phyloP scores from a whole-genome alignment of 2,797 vertebrate species.

The Malurus leucopterus region DNA sequence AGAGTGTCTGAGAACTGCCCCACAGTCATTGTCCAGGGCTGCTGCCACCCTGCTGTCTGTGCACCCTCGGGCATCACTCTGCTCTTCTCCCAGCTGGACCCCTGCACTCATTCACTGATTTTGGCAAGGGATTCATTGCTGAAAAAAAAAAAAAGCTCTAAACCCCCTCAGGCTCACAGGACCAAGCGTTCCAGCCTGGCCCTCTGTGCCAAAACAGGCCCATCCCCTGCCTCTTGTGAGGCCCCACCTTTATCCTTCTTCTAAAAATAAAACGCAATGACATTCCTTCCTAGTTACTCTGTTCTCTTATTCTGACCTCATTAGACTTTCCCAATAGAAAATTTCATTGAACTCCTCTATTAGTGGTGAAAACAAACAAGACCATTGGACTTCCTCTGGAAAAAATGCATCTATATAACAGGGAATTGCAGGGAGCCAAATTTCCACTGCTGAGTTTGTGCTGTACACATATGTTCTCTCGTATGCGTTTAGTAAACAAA shows the following conservation, averaged over 20 bases:
- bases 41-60: not conserved
- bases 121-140: not conserved
- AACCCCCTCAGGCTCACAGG: not conserved
- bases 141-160: not conserved
- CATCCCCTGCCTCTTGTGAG: slow-evolving; percentile 7
- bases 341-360: slow-evolving; percentile 28
- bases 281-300: slow-evolving; percentile 45
- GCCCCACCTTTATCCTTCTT: slow-evolving; percentile 47
- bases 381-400: slow-evolving; percentile 37
- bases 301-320: slow-evolving; percentile 41
- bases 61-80: not conserved
- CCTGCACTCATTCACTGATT: not conserved
- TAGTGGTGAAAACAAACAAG: slow-evolving; percentile 32
- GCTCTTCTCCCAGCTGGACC: not conserved
- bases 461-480: not conserved
- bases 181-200: not conserved
- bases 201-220: not conserved
- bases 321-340: slow-evolving; percentile 45
- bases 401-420: slow-evolving; percentile 30
- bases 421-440: slow-evolving; percentile 9
- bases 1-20: not conserved
- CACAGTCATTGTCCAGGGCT: not conserved
- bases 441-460: slow-evolving; percentile 16
- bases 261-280: slow-evolving; percentile 49
- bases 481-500: slow-evolving; percentile 16